Percentiles rank a stretch among this genome's conserved stretches.
Evolutionary conservation across 2,888 invertebrate species (phyloP).

Genomic region (Calephelis perditalis): DNA sequence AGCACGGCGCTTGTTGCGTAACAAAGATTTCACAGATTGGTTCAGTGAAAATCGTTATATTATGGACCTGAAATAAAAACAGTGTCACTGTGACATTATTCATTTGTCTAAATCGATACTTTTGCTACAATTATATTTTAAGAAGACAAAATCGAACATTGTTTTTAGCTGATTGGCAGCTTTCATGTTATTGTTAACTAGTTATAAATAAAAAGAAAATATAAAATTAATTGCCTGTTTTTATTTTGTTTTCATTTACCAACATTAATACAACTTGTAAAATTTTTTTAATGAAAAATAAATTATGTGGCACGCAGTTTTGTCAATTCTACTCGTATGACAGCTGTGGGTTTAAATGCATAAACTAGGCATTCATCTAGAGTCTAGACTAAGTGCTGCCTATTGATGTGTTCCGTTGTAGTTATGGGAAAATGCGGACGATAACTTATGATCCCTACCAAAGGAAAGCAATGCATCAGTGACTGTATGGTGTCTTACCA

Average conservation of each 20-base stretch:
- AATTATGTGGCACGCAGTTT: too few species aligned
- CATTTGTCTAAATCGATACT: background rate
- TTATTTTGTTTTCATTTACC: slow-evolving; percentile 18
- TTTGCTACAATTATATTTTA: slow-evolving; percentile 9
- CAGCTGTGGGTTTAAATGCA: too few species aligned
- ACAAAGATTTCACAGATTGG: slow-evolving; percentile 58
- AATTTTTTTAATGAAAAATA: too few species aligned
- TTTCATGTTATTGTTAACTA: slow-evolving; percentile 64
- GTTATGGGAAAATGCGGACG: too few species aligned
- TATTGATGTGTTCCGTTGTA: too few species aligned
- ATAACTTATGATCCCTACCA: too few species aligned
- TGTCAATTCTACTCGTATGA: too few species aligned
- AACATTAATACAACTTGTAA: background rate
- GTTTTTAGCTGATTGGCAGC: background rate
- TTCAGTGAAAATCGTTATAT: slow-evolving; percentile 16
- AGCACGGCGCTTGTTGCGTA: slow-evolving; percentile 62
- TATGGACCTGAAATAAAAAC: slow-evolving; percentile 11
- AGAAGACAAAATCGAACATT: slow-evolving; percentile 1
- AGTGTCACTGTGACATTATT: slow-evolving; percentile 11
- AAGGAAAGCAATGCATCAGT: too few species aligned
- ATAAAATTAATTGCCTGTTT: slow-evolving; percentile 37
- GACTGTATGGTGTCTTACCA: too few species aligned
- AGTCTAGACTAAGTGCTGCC: too few species aligned
- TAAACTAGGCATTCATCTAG: too few species aligned
- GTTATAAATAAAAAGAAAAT: slow-evolving; percentile 57